Conservation (phyloP, 2,797 vertebrate species). For the Gallirallus australis region DNA sequence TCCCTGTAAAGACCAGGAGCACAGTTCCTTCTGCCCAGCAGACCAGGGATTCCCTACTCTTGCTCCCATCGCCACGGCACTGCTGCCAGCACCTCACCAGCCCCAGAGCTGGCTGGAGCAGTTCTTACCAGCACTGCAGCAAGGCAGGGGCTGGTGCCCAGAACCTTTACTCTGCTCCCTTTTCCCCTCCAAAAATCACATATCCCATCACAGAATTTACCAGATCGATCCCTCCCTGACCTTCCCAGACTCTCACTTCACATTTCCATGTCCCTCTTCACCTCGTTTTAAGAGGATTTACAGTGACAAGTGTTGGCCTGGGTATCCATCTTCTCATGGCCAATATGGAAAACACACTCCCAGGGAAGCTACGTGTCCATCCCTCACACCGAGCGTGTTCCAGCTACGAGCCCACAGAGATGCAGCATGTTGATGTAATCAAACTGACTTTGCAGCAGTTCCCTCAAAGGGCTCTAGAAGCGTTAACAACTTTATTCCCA, state of each 20-base stretch:
- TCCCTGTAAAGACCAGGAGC: not conserved
- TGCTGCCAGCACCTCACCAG: not conserved
- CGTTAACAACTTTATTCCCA: not conserved
- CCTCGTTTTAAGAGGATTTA: too few species aligned
- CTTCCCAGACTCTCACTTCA: not conserved
- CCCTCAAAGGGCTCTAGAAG: not conserved
- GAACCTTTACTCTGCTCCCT: accelerated
- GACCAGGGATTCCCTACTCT: accelerated
- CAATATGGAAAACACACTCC: accelerated
- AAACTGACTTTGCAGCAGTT: not conserved
- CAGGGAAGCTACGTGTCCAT: not conserved
- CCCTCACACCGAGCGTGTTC: not conserved
- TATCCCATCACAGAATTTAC: not conserved
- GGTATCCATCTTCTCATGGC: not conserved
- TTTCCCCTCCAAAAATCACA: not conserved
- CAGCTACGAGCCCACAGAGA: not conserved
- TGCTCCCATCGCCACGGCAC: accelerated
- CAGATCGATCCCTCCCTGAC: not conserved
- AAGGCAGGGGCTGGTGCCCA: too few species aligned
- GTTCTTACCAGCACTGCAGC: accelerated
- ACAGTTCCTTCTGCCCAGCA: not conserved
- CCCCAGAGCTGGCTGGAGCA: too few species aligned
- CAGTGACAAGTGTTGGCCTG: too few species aligned
- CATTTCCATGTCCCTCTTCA: not conserved
- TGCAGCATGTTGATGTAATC: not conserved